Evolutionary conservation across 2,888 invertebrate genomes (phyloP).

Genomic region (Tenthredo notha): DNA sequence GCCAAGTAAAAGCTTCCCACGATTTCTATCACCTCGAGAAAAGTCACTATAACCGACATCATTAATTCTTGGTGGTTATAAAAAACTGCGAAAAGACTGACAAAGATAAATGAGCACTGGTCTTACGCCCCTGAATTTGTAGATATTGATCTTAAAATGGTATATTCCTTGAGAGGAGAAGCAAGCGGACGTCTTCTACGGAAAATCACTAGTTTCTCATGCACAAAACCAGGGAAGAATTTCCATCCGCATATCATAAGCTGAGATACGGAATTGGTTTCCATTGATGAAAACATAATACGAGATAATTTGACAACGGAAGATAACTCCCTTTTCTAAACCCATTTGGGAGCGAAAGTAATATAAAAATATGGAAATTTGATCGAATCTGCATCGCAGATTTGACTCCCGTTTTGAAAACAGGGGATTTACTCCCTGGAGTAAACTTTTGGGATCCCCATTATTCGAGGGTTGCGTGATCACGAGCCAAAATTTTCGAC

Average conservation of each 20-base stretch:
- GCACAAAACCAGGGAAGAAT: background rate
- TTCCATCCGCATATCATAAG: background rate
- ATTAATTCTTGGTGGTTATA: background rate
- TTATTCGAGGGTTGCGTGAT: conserved; percentile 33
- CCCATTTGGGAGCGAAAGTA: background rate
- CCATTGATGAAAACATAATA: background rate
- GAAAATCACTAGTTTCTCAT: conserved; percentile 4
- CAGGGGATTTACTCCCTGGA: background rate
- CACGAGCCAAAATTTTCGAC: conserved; percentile 1
- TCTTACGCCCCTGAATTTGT: conserved; percentile 18
- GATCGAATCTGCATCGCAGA: background rate
- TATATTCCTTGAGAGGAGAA: conserved; percentile 10
- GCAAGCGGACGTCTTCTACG: background rate
- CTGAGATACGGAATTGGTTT: background rate
- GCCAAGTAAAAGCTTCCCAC: conserved; percentile 30
- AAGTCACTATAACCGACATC: background rate
- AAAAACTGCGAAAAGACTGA: conserved; percentile 28
- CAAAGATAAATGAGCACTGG: conserved; percentile 18
- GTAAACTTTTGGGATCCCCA: background rate
- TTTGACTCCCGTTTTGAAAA: background rate
- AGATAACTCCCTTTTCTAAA: background rate
- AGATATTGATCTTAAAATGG: conserved; percentile 38
- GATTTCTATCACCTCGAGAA: conserved; percentile 29
- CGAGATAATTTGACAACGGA: background rate
- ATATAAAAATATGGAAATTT: conserved; percentile 22